phyloP scores from a whole-genome alignment of 2,888 invertebrate species.

The Acrocyrtus sp. region DNA sequence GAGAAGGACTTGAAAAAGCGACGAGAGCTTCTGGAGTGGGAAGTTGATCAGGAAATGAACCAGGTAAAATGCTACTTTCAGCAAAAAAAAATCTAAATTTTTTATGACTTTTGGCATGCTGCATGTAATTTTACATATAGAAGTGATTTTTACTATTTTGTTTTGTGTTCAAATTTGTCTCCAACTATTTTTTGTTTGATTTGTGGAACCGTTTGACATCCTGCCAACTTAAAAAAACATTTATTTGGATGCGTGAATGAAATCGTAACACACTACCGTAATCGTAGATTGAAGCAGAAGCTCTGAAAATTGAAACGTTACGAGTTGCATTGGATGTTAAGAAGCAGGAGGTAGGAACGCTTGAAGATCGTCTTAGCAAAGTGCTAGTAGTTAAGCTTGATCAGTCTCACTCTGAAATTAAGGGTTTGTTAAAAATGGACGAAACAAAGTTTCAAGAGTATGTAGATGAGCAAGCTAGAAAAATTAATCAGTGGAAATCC shows the following conservation, averaged over 20 bases:
- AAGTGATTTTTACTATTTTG: conserved; percentile 44
- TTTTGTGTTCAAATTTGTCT: conserved; percentile 56
- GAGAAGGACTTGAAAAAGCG: conserved; percentile 71
- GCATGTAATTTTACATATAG: conserved; percentile 60
- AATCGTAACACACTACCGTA: not conserved
- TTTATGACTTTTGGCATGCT: not conserved
- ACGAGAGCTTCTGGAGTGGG: conserved; percentile 70
- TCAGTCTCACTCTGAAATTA: conserved; percentile 54
- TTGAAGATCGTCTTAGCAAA: conserved; percentile 38
- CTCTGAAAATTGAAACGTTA: conserved; percentile 57
- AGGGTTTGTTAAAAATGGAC: conserved; percentile 53
- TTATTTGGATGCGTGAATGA: not conserved
- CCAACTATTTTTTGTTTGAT: conserved; percentile 17
- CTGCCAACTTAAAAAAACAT: conserved; percentile 17
- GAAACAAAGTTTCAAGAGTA: conserved; percentile 55
- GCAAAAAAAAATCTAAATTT: not conserved
- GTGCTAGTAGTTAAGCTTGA: conserved; percentile 55
- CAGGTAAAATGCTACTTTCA: conserved; percentile 52
- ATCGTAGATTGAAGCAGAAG: conserved; percentile 60
- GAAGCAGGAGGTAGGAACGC: conserved; percentile 45
- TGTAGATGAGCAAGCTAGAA: conserved; percentile 48
- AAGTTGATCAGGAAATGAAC: conserved; percentile 66
- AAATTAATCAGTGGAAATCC: conserved; percentile 59
- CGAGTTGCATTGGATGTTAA: conserved; percentile 55
- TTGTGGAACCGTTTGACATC: conserved; percentile 16